phyloP scores from a whole-genome alignment of 64 coral and sea anemone genomes.

The Hydrozoanthus tunicans region DNA sequence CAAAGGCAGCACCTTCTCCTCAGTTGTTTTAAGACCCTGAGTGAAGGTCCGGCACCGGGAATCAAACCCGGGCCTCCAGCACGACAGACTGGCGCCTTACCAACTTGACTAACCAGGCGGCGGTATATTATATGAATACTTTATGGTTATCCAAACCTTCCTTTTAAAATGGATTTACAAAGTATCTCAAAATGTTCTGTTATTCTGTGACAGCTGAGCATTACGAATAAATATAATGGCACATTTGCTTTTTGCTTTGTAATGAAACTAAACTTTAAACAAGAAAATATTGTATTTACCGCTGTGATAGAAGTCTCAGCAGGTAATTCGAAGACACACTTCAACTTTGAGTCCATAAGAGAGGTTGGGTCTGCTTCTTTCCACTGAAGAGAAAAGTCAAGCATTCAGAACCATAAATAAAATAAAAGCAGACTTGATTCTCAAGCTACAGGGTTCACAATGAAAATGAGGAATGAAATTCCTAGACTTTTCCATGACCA shows the following conservation, averaged over 20 bases:
- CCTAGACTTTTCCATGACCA: too few species aligned
- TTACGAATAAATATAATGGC: neutral
- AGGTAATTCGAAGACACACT: conserved; percentile 93
- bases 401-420: neutral
- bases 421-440: neutral
- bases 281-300: neutral
- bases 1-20: too few species aligned
- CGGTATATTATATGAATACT: too few species aligned
- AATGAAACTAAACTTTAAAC: conserved; percentile 12
- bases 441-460: neutral
- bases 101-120: too few species aligned
- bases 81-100: too few species aligned
- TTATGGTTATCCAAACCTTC: neutral
- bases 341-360: conserved; percentile 94
- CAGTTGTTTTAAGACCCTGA: too few species aligned
- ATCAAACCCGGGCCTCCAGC: too few species aligned
- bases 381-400: conserved; percentile 63
- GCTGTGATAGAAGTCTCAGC: conserved; percentile 25
- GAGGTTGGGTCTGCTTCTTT: conserved; percentile 75
- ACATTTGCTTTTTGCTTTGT: neutral
- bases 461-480: neutral
- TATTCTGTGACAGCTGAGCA: too few species aligned
- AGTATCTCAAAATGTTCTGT: neutral
- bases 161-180: neutral
- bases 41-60: too few species aligned